Evolutionary conservation across 2,113 vertebrate genomes (phyloP).

Genomic region (Sturnira hondurensis): DNA sequence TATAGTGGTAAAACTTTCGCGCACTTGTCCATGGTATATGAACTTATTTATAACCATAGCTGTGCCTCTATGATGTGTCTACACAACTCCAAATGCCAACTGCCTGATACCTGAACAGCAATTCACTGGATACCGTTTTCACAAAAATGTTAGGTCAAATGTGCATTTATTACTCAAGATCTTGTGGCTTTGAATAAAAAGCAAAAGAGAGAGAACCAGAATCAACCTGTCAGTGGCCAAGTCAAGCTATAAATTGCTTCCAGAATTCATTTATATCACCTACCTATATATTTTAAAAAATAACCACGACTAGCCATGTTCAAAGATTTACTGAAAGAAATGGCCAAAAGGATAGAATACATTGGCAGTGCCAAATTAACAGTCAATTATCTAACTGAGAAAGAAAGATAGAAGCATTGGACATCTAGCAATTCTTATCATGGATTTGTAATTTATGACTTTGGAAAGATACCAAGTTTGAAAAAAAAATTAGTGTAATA

Average conservation of each 20-base stretch:
- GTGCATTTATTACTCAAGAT: background rate
- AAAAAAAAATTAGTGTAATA: background rate
- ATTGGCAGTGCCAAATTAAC: background rate
- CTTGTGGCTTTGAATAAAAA: background rate
- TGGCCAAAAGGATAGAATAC: background rate
- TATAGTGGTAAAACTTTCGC: background rate
- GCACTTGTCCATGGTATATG: background rate
- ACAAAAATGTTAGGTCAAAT: background rate
- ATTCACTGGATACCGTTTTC: background rate
- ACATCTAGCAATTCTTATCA: background rate
- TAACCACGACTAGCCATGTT: background rate
- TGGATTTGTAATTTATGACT: background rate
- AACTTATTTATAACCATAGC: background rate
- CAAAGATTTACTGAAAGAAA: background rate
- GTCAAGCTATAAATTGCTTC: background rate
- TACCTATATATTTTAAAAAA: background rate
- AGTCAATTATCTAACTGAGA: background rate
- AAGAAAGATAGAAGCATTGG: background rate
- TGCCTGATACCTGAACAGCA: background rate
- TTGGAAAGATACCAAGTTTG: background rate
- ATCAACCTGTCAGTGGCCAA: background rate
- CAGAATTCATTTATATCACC: background rate
- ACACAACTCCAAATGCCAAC: slow-evolving; percentile 24
- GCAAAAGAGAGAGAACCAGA: background rate
- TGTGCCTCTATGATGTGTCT: background rate